These are phyloP conservation scores for Oncopeltus fasciatus DNA, from an alignment of 1,140 invertebrate species.

Conservation along the genomic window DNA sequence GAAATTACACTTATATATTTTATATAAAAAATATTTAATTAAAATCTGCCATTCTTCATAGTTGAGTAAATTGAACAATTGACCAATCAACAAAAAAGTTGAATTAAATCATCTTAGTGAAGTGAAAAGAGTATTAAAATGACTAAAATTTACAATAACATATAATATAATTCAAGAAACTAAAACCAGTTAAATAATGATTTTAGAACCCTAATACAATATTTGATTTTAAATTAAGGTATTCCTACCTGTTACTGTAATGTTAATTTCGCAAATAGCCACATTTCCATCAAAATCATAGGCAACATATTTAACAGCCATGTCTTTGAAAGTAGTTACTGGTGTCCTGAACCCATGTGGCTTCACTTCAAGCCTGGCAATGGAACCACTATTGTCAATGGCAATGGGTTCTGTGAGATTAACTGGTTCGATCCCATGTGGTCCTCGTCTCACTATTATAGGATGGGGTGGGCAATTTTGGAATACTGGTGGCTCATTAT, in stretches of 20 bases:
- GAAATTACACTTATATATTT: too few species aligned
- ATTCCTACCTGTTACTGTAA: slow-evolving; percentile 60
- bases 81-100: too few species aligned
- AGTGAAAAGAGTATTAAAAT: too few species aligned
- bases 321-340: slow-evolving; percentile 75
- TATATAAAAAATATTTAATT: too few species aligned
- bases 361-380: slow-evolving; percentile 79
- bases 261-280: slow-evolving; percentile 90
- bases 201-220: too few species aligned
- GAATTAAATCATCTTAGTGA: too few species aligned
- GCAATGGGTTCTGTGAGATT: slow-evolving; percentile 87
- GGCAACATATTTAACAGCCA: slow-evolving; percentile 85
- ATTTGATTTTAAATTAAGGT: too few species aligned
- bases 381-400: slow-evolving; percentile 84
- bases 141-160: too few species aligned
- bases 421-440: slow-evolving; percentile 71
- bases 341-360: slow-evolving; percentile 83
- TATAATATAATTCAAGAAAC: too few species aligned
- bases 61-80: too few species aligned
- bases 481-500: slow-evolving; percentile 91
- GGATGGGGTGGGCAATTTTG: slow-evolving; percentile 88
- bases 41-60: too few species aligned
- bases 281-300: slow-evolving; percentile 95
- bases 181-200: too few species aligned
- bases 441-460: slow-evolving; percentile 73